Percentiles rank a stretch among this genome's conserved stretches.
These are phyloP conservation scores for Dorcus hopei DNA, from an alignment of 2,888 invertebrate genomes.

Conservation along the genomic window DNA sequence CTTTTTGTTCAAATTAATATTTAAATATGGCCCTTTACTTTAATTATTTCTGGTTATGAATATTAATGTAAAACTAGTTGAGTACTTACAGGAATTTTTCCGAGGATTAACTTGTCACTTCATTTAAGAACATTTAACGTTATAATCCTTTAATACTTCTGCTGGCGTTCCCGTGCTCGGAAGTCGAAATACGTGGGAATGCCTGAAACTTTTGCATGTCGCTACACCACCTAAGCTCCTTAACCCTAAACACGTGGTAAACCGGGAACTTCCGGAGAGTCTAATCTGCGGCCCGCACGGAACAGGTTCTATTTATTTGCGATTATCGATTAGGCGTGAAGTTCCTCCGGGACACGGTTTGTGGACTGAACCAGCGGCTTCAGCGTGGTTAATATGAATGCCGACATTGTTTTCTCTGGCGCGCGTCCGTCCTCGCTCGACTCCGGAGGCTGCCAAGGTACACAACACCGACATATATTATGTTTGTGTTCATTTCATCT, in stretches of 20 bases:
- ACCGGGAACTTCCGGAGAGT: conserved; percentile 24
- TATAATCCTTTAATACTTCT: conserved; percentile 26
- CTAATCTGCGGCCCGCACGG: not conserved
- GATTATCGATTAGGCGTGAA: not conserved
- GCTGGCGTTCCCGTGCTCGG: conserved; percentile 13
- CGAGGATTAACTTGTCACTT: not conserved
- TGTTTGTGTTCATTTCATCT: conserved; percentile 39
- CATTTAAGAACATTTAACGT: conserved; percentile 16
- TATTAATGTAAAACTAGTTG: no score
- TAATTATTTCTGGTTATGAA: no score
- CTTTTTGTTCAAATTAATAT: no score
- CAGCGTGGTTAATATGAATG: conserved; percentile 36
- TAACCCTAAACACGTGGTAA: conserved; percentile 31
- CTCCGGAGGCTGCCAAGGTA: conserved; percentile 36
- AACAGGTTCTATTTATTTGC: not conserved
- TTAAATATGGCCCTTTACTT: no score
- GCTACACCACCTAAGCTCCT: conserved; percentile 29
- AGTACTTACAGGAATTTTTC: not conserved
- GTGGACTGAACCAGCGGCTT: conserved; percentile 38
- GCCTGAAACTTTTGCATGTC: conserved; percentile 32
- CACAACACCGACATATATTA: conserved; percentile 35
- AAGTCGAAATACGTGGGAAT: conserved; percentile 33
- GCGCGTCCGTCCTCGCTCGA: conserved; percentile 33
- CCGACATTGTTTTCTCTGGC: conserved; percentile 44
- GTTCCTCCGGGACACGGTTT: conserved; percentile 18